These are phyloP conservation scores for Sycophila sp. DNA, from an alignment of 1,140 invertebrate genomes.

Conservation along the genomic window DNA sequence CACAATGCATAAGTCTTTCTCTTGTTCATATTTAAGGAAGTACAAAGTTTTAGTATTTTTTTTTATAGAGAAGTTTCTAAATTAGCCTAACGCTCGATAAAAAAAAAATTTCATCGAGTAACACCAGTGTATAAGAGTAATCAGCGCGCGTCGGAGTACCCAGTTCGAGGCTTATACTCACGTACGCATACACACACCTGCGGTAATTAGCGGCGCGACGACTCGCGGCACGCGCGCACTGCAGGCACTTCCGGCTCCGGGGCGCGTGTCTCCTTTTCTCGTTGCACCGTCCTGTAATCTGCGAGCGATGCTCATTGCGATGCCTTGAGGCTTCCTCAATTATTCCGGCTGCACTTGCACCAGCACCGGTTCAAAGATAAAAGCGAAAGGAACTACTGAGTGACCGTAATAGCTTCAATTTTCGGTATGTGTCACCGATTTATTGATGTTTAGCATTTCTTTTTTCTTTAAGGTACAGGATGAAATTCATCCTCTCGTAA, in stretches of 20 bases:
- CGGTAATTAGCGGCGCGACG: conserved; percentile 13
- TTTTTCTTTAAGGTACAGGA: no score
- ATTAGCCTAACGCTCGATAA: no score
- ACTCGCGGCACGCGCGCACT: neutral
- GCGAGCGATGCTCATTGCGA: conserved; percentile 16
- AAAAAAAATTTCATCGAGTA: no score
- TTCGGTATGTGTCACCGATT: neutral
- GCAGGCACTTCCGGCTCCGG: conserved; percentile 12
- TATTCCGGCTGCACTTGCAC: neutral
- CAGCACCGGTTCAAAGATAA: neutral
- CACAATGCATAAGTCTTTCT: no score
- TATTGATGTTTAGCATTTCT: neutral
- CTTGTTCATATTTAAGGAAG: no score
- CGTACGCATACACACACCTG: no score
- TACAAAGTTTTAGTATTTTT: no score
- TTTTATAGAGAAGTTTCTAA: no score
- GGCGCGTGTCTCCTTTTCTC: conserved; percentile 21
- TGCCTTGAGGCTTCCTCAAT: conserved; percentile 15
- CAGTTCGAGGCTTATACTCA: no score
- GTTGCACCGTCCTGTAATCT: neutral
- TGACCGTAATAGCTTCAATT: neutral
- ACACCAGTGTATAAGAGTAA: no score
- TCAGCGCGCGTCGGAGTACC: no score
- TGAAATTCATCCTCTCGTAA: no score
- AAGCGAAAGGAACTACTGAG: conserved; percentile 6